Percentiles rank a stretch among this genome's conserved stretches.
These are phyloP conservation scores for Gymnodraco acuticeps DNA, from an alignment of 2,797 vertebrate genomes.

Conservation along the genomic window DNA sequence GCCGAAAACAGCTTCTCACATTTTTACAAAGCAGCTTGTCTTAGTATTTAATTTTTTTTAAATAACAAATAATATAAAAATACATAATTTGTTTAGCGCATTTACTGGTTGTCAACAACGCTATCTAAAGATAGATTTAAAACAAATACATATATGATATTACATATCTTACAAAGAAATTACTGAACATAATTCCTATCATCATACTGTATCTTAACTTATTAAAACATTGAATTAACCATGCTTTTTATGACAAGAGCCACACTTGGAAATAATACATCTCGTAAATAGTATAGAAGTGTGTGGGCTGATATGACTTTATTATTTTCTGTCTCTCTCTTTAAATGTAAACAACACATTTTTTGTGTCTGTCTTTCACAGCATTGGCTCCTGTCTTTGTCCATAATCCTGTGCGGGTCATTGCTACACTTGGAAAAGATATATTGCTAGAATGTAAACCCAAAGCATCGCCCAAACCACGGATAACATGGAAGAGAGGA, in stretches of 20 bases:
- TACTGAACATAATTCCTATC: not conserved
- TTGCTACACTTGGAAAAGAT: constrained; percentile 92
- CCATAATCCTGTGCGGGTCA: constrained; percentile 87
- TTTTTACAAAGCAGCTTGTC: not conserved
- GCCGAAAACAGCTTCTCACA: not conserved
- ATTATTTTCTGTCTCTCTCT: not conserved
- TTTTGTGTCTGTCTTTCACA: constrained; percentile 67
- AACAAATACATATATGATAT: not conserved
- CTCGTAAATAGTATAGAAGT: not conserved
- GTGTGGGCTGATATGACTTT: not conserved
- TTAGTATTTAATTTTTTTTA: not conserved
- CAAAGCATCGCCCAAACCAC: constrained; percentile 92
- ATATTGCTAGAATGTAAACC: constrained; percentile 92
- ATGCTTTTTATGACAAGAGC: not conserved
- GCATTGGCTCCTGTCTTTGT: constrained; percentile 92
- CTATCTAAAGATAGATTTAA: no score
- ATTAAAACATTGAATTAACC: not conserved
- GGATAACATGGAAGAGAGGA: constrained; percentile 92
- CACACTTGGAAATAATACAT: not conserved
- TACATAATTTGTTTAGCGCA: no score
- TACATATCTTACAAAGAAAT: not conserved
- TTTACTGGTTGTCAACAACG: no score
- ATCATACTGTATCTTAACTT: not conserved
- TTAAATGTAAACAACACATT: not conserved
- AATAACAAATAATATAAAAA: no score